Evolutionary conservation across 2,797 vertebrate species (phyloP), one percentile per base, ranked within the genome.

Genomic region (Syngnathus acus): DNA sequence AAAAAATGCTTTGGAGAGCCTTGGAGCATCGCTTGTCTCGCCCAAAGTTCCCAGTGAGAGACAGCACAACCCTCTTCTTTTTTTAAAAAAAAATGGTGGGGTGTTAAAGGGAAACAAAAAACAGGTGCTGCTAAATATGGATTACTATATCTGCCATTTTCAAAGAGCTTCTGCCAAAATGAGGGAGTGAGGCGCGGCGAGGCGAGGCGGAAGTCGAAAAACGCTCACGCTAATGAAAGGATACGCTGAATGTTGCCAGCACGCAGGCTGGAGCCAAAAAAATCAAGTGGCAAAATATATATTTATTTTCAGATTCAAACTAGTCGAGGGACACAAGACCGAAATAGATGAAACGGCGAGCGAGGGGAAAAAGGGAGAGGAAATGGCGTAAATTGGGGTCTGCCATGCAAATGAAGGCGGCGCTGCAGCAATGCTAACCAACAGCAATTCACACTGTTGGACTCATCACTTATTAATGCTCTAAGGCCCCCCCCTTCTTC

Each of bases 381-480:
- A 85, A 86, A 85, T 84, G 81, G 79, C 71, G 75, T 79, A 77
- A 79, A 78, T 66, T 67, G 70, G 65, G 69, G 75, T 48, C 89
- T 86, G 79, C 83, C 85, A 91, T 92, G 90, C 87, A 91, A 90
- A 92, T 91, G 86, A 90, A 77, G 87, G 84, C 72, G 70, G 79
- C 66, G 79, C 84, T 82, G 87, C 88, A 84, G 90, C 86, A 85
- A 88, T 85, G 86, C 89, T 90, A 92, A 91, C 87, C 86, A 91
- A 84, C 87, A 84, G 88, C 85, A 89, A 86, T 92, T 91, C 86
- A 89, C 89, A 90, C 90, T 86, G 89, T 88, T 90, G 89, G 84
- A 88, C 86, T 89, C 90, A 91, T 92, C 89, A 92, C 86, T 91
- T 92, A 92, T 92, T 92, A 91, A 92, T 91, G 89, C 87, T 86